A percentile compares a stretch with the other conserved stretches of the same genome.
phyloP scores from a whole-genome alignment of 2,888 invertebrate genomes.

The Eugnorisma glareosa region DNA sequence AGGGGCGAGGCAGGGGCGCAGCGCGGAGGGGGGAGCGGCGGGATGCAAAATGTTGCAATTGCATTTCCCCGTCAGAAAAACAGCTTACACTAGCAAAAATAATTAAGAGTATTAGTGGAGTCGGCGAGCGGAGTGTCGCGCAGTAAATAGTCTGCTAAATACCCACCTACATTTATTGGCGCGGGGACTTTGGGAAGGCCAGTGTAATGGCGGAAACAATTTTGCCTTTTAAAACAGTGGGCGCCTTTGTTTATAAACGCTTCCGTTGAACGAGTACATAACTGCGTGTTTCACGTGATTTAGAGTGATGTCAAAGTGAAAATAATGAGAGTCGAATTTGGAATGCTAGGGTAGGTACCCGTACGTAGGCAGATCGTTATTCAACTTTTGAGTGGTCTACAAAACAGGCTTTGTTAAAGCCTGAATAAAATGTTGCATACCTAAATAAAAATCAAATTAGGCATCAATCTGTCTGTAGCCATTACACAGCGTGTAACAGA shows the following conservation, averaged over 20 bases:
- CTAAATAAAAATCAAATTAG: neutral
- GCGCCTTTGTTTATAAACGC: constrained; percentile 79
- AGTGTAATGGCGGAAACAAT: constrained; percentile 86
- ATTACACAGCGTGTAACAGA: neutral
- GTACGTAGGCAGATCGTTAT: constrained; percentile 46
- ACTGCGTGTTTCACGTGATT: constrained; percentile 64
- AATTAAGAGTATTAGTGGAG: constrained; percentile 90
- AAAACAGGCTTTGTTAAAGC: constrained; percentile 50
- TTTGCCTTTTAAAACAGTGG: constrained; percentile 85
- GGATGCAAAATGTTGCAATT: constrained; percentile 89
- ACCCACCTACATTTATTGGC: constrained; percentile 90
- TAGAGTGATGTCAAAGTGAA: constrained; percentile 66
- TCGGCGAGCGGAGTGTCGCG: constrained; percentile 86
- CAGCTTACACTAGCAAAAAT: constrained; percentile 90
- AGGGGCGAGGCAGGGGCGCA: constrained; percentile 71
- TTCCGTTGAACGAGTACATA: constrained; percentile 66
- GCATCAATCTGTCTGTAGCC: neutral
- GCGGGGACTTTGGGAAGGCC: constrained; percentile 81
- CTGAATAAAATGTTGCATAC: neutral
- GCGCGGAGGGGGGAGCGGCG: constrained; percentile 71
- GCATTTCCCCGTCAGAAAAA: constrained; percentile 89
- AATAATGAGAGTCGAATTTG: constrained; percentile 62
- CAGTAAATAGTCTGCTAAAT: constrained; percentile 89
- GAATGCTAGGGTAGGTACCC: constrained; percentile 44
- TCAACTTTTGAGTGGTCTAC: constrained; percentile 46